Percentiles rank a stretch among this genome's conserved stretches.
These are phyloP conservation scores for Caenorhabditis remanei DNA, from an alignment of 1,140 invertebrate species.

Conservation along the genomic window DNA sequence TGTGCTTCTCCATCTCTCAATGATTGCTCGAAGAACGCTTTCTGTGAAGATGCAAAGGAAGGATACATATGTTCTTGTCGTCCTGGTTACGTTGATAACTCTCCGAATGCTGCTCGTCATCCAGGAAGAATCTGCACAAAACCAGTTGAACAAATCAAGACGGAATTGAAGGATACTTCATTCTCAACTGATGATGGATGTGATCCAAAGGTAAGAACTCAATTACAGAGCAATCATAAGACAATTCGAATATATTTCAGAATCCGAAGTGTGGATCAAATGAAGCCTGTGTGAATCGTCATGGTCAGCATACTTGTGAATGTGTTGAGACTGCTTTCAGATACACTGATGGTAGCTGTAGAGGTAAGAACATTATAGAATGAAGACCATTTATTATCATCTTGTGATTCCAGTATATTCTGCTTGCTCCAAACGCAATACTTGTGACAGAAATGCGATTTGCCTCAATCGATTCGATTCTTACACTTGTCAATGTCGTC, in stretches of 20 bases:
- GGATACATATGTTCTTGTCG: conserved; percentile 72
- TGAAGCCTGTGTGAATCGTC: conserved; percentile 69
- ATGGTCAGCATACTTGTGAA: conserved; percentile 71
- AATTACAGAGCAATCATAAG: background rate
- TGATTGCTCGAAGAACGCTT: conserved; percentile 88
- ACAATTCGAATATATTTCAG: background rate
- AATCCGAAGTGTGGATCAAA: conserved; percentile 69
- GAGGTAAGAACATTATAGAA: conserved; percentile 57
- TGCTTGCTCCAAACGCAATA: conserved; percentile 69
- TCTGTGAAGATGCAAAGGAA: conserved; percentile 85
- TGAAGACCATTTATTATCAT: background rate
- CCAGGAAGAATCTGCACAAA: conserved; percentile 76
- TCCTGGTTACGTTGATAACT: conserved; percentile 75
- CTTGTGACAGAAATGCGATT: conserved; percentile 76
- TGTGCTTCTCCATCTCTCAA: conserved; percentile 88
- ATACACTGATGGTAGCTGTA: conserved; percentile 74
- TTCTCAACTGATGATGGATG: conserved; percentile 67
- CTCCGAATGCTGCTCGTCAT: conserved; percentile 74
- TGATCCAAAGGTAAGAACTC: conserved; percentile 59
- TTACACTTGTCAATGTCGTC: conserved; percentile 75
- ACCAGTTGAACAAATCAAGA: conserved; percentile 65
- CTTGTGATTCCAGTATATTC: conserved; percentile 65
- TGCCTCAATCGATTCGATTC: conserved; percentile 76
- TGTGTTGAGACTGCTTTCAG: conserved; percentile 71
- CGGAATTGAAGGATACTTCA: conserved; percentile 23